Evolutionary conservation across 64 coral and sea anemone species (phyloP), one percentile per base, ranked within the genome.

Genomic region (Stylophora pistillata): DNA sequence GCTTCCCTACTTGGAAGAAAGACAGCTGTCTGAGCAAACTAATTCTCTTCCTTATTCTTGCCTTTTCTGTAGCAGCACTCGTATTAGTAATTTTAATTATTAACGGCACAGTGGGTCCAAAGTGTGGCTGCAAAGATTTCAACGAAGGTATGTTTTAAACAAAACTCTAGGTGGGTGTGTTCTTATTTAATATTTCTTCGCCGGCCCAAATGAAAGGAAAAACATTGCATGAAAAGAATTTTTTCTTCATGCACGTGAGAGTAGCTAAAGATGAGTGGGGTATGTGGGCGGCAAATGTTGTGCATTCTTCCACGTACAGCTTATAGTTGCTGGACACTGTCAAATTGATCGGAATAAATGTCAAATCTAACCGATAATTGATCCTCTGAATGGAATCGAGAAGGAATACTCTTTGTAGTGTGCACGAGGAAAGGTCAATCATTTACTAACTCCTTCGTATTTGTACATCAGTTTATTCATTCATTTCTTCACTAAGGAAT

Each of bases 31-130:
- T 84, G 4, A 84, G 62, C 80, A 84, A 84, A 23, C 27, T 84
- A 14, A 84, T 84, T 37, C 80, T 84, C 17, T 84, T 52, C 69
- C 80, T 84, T 70, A 84, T 84, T 26, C 80, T 84, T 54, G 80
- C 80, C 10, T 13, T 84, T 69, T 84, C 80, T 53, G 80, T 84
- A 41, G 33, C 62, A 26, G 60, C 80, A 15, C 69, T 84, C 34
- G 34, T 70, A 27, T 63, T 84, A 65, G 80, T 84, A 9, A 64
- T 68, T 63, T 41, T 84, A 18, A 26, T 84, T 15, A 84, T 84
- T 15, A 28, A 15, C 10, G 80, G 80, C 21, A 84, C 41, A 54
- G 17, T 84, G 32, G 60, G 80, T 63, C 62, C 80, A 12, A 84
- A 84, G 32, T 84, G 80, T 84, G 62, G 59, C 32, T 84, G 80